These are phyloP conservation scores for Circaetus cinerascens DNA, from an alignment of 2,113 vertebrate genomes.

Conservation along the genomic window DNA sequence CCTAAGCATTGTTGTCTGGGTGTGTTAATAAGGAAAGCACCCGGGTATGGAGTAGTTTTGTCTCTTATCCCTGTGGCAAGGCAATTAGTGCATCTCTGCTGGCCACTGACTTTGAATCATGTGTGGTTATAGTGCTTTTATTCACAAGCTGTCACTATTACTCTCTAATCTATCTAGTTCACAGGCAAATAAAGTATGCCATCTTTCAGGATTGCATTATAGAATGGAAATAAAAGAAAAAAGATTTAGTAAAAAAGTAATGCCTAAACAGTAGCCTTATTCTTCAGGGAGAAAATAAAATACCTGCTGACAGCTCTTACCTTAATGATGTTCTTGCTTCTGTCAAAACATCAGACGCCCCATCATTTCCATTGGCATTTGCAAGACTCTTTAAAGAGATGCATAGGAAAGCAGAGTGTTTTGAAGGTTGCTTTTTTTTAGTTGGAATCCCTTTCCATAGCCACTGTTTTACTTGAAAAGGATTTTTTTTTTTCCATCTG, in stretches of 20 bases:
- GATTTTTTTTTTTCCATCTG: not conserved
- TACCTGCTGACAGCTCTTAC: slow-evolving; percentile 49
- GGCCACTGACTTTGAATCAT: not conserved
- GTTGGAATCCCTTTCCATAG: not conserved
- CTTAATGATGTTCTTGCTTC: slow-evolving; percentile 42
- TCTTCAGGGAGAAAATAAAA: slow-evolving; percentile 44
- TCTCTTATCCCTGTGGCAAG: not conserved
- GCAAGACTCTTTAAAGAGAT: not conserved
- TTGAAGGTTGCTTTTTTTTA: not conserved
- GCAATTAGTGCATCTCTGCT: not conserved
- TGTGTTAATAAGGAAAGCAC: not conserved
- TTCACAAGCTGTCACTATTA: not conserved
- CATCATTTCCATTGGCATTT: slow-evolving; percentile 20
- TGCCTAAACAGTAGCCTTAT: slow-evolving; percentile 14
- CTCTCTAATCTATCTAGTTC: slow-evolving; percentile 7
- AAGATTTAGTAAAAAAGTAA: slow-evolving; percentile 24
- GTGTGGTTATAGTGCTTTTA: not conserved
- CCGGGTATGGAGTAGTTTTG: not conserved
- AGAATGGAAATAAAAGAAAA: slow-evolving; percentile 7
- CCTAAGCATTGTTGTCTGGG: not conserved
- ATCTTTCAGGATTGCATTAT: slow-evolving; percentile 2
- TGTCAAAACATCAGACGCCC: slow-evolving; percentile 32
- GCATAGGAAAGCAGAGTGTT: not conserved
- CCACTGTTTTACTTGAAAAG: not conserved
- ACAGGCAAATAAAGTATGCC: not conserved